phyloP scores from a whole-genome alignment of 2,113 vertebrate species.

The Lota lota region DNA sequence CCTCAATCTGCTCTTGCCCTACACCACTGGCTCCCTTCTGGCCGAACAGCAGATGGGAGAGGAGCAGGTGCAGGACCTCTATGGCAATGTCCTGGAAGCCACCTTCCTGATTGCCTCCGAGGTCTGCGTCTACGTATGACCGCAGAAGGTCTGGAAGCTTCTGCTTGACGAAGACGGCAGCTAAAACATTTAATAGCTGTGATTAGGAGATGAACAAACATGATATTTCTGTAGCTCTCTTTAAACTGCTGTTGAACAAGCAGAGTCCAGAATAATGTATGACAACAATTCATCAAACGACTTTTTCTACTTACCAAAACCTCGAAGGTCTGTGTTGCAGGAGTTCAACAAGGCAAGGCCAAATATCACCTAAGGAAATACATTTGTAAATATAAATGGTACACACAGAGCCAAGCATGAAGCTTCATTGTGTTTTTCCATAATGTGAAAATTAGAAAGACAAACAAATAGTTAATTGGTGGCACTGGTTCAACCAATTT shows the following conservation, averaged over 20 bases:
- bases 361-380: conserved; percentile 87
- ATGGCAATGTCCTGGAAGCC: conserved; percentile 99
- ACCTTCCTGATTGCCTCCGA: conserved; percentile 98
- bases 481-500: no score
- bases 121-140: conserved; percentile 98
- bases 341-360: conserved; percentile 96
- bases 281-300: neutral
- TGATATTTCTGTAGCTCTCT: neutral
- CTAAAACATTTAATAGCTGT: conserved; percentile 37
- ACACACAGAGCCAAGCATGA: no score
- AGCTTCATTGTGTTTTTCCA: no score
- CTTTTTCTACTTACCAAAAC: conserved; percentile 84
- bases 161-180: conserved; percentile 98
- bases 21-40: conserved; percentile 98
- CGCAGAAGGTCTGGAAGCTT: conserved; percentile 97
- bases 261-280: no score
- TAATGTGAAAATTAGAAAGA: no score
- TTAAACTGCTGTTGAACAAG: no score
- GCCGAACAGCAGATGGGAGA: conserved; percentile 98
- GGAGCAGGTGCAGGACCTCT: conserved; percentile 98
- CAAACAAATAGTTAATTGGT: no score
- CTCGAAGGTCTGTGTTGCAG: conserved; percentile 90
- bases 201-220: neutral
- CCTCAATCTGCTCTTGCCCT: conserved; percentile 98
- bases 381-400: no score